phyloP scores from a whole-genome alignment of 2,113 vertebrate species.

The Motacilla alba region DNA sequence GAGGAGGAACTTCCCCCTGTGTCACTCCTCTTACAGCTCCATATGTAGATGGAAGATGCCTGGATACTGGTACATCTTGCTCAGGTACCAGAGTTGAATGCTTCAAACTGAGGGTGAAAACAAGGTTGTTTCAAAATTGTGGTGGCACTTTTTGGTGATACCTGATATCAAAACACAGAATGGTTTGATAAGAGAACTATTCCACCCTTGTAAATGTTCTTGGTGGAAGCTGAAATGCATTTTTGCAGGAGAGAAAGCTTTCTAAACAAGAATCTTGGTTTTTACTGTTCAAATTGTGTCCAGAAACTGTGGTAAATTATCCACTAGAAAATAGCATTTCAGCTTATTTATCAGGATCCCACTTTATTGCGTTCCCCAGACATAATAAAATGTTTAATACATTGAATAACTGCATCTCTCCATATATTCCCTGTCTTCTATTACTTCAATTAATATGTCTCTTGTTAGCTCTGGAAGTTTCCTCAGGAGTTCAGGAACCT shows the following conservation, averaged over 20 bases:
- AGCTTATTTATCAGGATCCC: not conserved
- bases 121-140: not conserved
- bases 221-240: not conserved
- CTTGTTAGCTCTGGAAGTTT: not conserved
- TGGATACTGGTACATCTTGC: not conserved
- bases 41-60: rapidly evolving
- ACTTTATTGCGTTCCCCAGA: not conserved
- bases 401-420: not conserved
- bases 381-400: not conserved
- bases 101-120: not conserved
- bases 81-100: not conserved
- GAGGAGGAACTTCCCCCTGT: not conserved
- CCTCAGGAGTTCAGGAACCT: not conserved
- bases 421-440: not conserved
- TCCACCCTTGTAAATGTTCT: not conserved
- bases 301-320: not conserved
- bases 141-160: not conserved
- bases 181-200: not conserved
- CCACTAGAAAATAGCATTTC: not conserved
- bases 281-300: not conserved
- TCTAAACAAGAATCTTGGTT: not conserved
- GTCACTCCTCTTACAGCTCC: not conserved
- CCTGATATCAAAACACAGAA: not conserved
- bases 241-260: not conserved
- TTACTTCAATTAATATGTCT: not conserved